Evolutionary conservation across 1,140 invertebrate genomes (phyloP).

Genomic region (Trichonephila clavipes): DNA sequence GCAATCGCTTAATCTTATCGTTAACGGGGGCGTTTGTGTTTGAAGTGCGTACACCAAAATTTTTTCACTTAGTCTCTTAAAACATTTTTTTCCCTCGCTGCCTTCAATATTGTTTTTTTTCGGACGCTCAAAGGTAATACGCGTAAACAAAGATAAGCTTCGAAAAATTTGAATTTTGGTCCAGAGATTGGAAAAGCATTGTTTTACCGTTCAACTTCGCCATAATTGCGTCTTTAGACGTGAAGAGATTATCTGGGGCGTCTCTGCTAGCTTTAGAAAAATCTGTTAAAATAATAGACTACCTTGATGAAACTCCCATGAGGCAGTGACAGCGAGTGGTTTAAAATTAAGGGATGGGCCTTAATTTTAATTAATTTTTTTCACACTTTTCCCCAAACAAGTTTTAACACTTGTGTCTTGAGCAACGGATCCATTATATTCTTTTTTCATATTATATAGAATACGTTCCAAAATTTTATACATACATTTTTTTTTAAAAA

Average conservation of each 20-base stretch:
- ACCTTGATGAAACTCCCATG: not conserved
- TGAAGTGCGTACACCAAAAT: constrained; percentile 41
- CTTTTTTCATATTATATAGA: no score
- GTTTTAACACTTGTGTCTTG: no score
- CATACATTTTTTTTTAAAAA: no score
- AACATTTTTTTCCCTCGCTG: not conserved
- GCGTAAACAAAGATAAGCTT: constrained; percentile 72
- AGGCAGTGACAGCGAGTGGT: not conserved
- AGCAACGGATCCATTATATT: no score
- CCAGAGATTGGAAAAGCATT: not conserved
- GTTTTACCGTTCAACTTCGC: not conserved
- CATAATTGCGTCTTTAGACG: not conserved
- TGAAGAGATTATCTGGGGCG: not conserved
- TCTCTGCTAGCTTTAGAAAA: not conserved
- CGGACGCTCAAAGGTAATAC: not conserved
- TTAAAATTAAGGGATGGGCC: not conserved
- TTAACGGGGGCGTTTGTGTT: constrained; percentile 61
- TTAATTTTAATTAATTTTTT: not conserved
- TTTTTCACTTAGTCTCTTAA: not conserved
- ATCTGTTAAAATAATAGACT: constrained; percentile 15
- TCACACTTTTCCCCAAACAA: no score
- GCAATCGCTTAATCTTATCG: constrained; percentile 74
- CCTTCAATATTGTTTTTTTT: not conserved
- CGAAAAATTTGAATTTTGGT: not conserved
- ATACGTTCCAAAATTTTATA: no score